Evolutionary conservation across 1,140 invertebrate species (phyloP).

Genomic region (Armadillidium nasatum): DNA sequence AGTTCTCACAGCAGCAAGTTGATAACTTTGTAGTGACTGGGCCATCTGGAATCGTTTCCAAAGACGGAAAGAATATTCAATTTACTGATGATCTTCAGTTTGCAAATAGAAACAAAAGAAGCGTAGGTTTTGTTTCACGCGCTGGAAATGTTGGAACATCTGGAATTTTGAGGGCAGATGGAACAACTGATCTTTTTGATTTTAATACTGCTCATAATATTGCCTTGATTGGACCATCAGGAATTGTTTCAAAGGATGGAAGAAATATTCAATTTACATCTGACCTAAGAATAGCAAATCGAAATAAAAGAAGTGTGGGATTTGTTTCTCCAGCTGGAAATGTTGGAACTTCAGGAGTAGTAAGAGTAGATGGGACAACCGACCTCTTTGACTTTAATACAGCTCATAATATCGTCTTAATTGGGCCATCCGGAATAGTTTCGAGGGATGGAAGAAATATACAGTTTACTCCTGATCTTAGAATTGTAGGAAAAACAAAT

Average conservation of each 20-base stretch:
- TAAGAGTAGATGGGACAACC: conserved; percentile 33
- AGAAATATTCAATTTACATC: conserved; percentile 21
- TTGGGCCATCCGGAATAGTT: conserved; percentile 27
- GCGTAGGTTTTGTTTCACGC: background rate
- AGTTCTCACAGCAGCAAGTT: conserved; percentile 32
- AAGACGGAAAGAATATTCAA: conserved; percentile 35
- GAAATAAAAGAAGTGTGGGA: conserved; percentile 22
- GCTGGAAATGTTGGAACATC: conserved; percentile 28
- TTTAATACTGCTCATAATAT: conserved; percentile 27
- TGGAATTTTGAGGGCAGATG: conserved; percentile 35
- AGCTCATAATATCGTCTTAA: conserved; percentile 22
- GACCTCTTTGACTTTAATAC: conserved; percentile 26
- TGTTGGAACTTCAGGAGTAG: conserved; percentile 33
- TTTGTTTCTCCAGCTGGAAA: background rate
- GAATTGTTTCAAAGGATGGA: conserved; percentile 25
- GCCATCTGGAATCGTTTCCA: conserved; percentile 39
- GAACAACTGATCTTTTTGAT: conserved; percentile 26
- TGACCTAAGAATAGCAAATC: conserved; percentile 20
- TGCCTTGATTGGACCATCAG: conserved; percentile 23
- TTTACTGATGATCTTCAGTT: conserved; percentile 22
- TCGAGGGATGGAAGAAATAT: conserved; percentile 24
- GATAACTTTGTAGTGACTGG: conserved; percentile 34
- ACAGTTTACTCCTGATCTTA: conserved; percentile 21
- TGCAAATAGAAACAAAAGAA: conserved; percentile 28
- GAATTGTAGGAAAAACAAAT: conserved; percentile 2